Percentiles rank a stretch among this genome's conserved stretches.
Conservation (phyloP, 2,888 invertebrate genomes). For the Anorthoa munda region DNA sequence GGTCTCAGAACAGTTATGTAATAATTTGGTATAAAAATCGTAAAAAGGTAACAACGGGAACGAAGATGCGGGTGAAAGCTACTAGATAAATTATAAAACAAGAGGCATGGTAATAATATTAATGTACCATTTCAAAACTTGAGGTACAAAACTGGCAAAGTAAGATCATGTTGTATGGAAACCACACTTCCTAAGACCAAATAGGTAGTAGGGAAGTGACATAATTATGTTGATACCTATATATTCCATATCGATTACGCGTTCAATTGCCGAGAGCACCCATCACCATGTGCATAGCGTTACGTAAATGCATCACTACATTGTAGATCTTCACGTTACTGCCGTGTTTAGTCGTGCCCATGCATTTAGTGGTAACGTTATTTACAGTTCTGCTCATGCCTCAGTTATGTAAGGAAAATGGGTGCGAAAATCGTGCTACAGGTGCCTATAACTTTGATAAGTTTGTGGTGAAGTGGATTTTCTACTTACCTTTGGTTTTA, state of each 20-base stretch:
- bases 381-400: constrained; percentile 35
- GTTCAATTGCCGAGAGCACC: constrained; percentile 25
- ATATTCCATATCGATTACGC: constrained; percentile 39
- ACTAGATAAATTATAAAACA: too few relatives aligned
- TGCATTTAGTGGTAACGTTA: constrained; percentile 40
- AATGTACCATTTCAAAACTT: background rate
- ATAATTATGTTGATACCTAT: constrained; percentile 28
- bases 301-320: constrained; percentile 39
- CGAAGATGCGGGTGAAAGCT: too few relatives aligned
- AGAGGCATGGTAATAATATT: too few relatives aligned
- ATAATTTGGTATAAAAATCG: too few relatives aligned
- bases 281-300: constrained; percentile 24
- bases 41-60: too few relatives aligned
- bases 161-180: constrained; percentile 1
- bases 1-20: background rate
- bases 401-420: constrained; percentile 29
- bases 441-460: background rate
- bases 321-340: constrained; percentile 18
- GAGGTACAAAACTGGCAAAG: background rate
- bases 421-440: constrained; percentile 16
- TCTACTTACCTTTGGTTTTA: background rate
- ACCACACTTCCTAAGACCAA: background rate
- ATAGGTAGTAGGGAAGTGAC: constrained; percentile 23
- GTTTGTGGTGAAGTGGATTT: background rate
- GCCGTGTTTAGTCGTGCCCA: constrained; percentile 36